A percentile compares a stretch with the other conserved stretches of the same genome.
Evolutionary conservation across 2,113 vertebrate genomes (phyloP).

Genomic region (Ammodytes dubius): DNA sequence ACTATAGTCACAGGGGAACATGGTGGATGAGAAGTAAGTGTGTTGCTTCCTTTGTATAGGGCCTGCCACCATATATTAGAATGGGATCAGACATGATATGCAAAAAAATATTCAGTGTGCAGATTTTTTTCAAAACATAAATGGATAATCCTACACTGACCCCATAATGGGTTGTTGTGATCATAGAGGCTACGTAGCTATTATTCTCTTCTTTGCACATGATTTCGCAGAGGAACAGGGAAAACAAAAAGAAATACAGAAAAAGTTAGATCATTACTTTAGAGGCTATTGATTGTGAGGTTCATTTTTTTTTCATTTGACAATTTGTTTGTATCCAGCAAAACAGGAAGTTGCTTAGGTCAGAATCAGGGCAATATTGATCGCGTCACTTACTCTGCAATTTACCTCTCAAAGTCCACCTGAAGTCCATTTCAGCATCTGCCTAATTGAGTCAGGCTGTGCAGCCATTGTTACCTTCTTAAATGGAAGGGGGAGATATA

Average conservation of each 20-base stretch:
- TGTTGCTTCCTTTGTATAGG: conserved; percentile 40
- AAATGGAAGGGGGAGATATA: background rate
- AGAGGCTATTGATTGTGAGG: no score
- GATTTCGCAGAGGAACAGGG: background rate
- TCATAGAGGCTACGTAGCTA: background rate
- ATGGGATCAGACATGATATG: conserved; percentile 44
- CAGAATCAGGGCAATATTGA: background rate
- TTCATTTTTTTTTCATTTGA: background rate
- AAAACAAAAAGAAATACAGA: background rate
- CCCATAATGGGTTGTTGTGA: conserved; percentile 9
- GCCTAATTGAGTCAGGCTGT: background rate
- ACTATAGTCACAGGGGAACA: conserved; percentile 43
- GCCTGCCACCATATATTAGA: conserved; percentile 17
- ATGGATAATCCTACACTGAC: conserved; percentile 12
- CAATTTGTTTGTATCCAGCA: background rate
- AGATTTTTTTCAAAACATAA: conserved; percentile 49
- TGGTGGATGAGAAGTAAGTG: conserved; percentile 30
- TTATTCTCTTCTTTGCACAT: background rate
- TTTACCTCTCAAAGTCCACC: background rate
- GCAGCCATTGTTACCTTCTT: background rate
- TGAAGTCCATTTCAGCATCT: background rate
- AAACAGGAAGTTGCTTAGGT: background rate
- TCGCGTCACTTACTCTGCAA: background rate
- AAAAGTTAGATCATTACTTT: background rate
- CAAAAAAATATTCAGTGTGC: conserved; percentile 19